Evolutionary conservation across 37 sponge, comb jelly and placozoan species (phyloP).

Genomic region (Aplysina aerophoba): DNA sequence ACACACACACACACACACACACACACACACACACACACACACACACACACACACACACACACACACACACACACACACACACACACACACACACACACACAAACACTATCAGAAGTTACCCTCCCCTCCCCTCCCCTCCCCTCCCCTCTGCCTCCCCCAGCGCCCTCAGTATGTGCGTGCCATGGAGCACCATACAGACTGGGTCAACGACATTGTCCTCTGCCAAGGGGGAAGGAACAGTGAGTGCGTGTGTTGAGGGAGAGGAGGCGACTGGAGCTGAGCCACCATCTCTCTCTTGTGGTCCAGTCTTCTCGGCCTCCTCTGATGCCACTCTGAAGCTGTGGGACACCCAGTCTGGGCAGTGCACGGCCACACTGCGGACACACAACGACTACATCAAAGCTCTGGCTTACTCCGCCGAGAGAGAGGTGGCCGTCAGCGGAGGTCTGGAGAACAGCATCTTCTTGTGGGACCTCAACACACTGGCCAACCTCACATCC

Average conservation of each 20-base stretch:
- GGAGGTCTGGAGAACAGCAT: conserved; percentile 88
- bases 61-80: too few species aligned
- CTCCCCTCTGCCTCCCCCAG: too few species aligned
- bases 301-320: conserved; percentile 90
- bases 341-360: conserved; percentile 77
- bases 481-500: conserved; percentile 77
- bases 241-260: conserved; percentile 20
- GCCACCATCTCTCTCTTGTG: too few species aligned
- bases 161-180: conserved; percentile 26
- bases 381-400: conserved; percentile 94
- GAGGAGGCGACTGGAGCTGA: not conserved
- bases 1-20: too few species aligned
- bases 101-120: too few species aligned
- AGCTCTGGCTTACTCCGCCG: conserved; percentile 81
- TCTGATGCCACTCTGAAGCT: conserved; percentile 93
- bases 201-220: conserved; percentile 94
- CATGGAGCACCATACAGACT: conserved; percentile 96
- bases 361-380: conserved; percentile 77
- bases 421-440: conserved; percentile 75
- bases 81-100: too few species aligned
- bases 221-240: conserved; percentile 58
- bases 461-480: conserved; percentile 89
- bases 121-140: too few species aligned
- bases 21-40: too few species aligned
- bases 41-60: too few species aligned